These are phyloP conservation scores for Hemaris fuciformis DNA, from an alignment of 2,888 invertebrate genomes.

Conservation along the genomic window DNA sequence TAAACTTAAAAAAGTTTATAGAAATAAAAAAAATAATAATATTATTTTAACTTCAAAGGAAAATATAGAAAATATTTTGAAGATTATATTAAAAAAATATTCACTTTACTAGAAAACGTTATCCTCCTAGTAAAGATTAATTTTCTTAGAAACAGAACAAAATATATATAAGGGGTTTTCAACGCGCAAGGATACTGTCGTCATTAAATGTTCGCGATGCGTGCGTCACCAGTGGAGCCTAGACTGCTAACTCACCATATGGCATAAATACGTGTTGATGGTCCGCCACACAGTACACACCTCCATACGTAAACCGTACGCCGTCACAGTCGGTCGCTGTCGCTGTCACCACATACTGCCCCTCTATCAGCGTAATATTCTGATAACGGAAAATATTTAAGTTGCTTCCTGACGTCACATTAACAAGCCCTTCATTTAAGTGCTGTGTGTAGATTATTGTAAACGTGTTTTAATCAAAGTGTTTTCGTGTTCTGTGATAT, in stretches of 20 bases:
- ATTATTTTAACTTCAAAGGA: too few relatives aligned
- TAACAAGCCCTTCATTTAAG: slow-evolving; percentile 17
- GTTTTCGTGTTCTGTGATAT: slow-evolving; percentile 11
- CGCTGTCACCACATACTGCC: slow-evolving; percentile 25
- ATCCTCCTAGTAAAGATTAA: not conserved
- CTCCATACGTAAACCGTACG: slow-evolving; percentile 55
- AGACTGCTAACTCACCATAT: slow-evolving; percentile 7
- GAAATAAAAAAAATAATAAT: too few relatives aligned
- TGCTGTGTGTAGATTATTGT: slow-evolving; percentile 18
- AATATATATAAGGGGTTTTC: not conserved
- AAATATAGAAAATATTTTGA: too few relatives aligned
- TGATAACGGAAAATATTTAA: slow-evolving; percentile 52
- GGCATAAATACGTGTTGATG: slow-evolving; percentile 38
- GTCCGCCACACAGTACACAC: slow-evolving; percentile 40
- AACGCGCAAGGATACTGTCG: not conserved
- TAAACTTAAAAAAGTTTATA: too few relatives aligned
- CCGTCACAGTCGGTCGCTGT: slow-evolving; percentile 45
- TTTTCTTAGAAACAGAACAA: not conserved
- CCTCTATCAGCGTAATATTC: slow-evolving; percentile 48
- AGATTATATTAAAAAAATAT: too few relatives aligned
- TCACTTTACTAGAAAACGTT: too few relatives aligned
- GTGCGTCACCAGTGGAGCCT: not conserved
- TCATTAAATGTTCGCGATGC: not conserved
- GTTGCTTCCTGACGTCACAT: slow-evolving; percentile 34
- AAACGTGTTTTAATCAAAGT: slow-evolving; percentile 17